phyloP scores from a whole-genome alignment of 2,888 invertebrate genomes.

The Drosophila kanekoi region DNA sequence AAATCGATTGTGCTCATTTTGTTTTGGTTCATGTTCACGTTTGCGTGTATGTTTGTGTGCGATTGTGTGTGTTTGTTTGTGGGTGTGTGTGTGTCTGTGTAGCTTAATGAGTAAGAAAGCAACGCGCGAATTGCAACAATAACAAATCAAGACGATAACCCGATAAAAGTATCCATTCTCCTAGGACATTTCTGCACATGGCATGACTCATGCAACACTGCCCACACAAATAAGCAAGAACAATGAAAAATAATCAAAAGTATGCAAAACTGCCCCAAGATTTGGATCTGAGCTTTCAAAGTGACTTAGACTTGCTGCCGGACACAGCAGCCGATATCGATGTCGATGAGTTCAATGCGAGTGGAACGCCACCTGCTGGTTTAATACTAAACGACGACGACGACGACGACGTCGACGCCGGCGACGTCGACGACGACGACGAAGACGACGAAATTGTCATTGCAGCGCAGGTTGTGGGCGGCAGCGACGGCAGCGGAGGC shows the following conservation, averaged over 20 bases:
- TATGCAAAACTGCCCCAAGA: slow-evolving; percentile 85
- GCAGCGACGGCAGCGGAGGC: slow-evolving; percentile 57
- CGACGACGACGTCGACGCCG: slow-evolving; percentile 68
- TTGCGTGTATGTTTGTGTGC: slow-evolving; percentile 13
- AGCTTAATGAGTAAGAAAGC: slow-evolving; percentile 16
- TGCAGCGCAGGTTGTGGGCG: slow-evolving; percentile 63
- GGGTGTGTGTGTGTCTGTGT: slow-evolving; percentile 8
- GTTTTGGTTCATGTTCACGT: slow-evolving; percentile 64
- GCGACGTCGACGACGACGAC: slow-evolving; percentile 74
- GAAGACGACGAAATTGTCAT: slow-evolving; percentile 82
- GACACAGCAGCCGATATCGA: slow-evolving; percentile 79
- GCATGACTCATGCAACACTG: slow-evolving; percentile 65
- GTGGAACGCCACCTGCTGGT: slow-evolving; percentile 60
- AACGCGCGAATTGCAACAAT: slow-evolving; percentile 45
- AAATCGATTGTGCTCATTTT: slow-evolving; percentile 83
- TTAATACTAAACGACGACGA: slow-evolving; percentile 54
- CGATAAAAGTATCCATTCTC: slow-evolving; percentile 45
- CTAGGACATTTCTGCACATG: slow-evolving; percentile 35
- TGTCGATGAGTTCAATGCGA: slow-evolving; percentile 64
- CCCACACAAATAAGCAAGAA: slow-evolving; percentile 44
- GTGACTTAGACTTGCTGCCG: slow-evolving; percentile 79
- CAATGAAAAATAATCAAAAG: slow-evolving; percentile 85
- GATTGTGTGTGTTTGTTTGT: slow-evolving; percentile 12
- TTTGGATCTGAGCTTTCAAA: slow-evolving; percentile 84
- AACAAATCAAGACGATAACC: slow-evolving; percentile 48